Percentiles rank a stretch among this genome's conserved stretches.
Evolutionary conservation across 1,140 invertebrate species (phyloP).

Genomic region (Akabosia matsudoensis): DNA sequence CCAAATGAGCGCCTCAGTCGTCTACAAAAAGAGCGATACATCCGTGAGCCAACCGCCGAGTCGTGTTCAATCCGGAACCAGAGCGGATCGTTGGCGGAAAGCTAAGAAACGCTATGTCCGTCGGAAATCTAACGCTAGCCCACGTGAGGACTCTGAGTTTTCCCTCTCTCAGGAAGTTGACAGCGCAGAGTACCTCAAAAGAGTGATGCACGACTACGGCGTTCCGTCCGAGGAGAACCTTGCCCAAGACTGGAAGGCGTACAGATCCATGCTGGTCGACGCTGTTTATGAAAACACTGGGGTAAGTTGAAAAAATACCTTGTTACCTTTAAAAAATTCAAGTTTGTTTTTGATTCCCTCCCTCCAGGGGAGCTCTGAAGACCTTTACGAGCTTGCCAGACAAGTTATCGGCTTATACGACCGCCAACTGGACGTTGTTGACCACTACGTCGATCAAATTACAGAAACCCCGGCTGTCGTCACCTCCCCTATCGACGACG

Average conservation of each 20-base stretch:
- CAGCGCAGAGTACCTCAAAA: background rate
- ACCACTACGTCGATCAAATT: constrained; percentile 29
- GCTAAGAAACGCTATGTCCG: no score
- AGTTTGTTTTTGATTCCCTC: background rate
- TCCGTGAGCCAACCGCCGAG: no score
- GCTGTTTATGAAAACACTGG: constrained; percentile 19
- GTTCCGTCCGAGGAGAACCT: constrained; percentile 25
- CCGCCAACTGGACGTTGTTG: constrained; percentile 27
- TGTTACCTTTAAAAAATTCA: constrained; percentile 11
- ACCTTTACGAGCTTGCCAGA: constrained; percentile 27
- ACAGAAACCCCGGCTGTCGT: no score
- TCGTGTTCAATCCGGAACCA: no score
- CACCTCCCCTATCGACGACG: no score
- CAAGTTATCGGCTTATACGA: constrained; percentile 32
- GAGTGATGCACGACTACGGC: constrained; percentile 33
- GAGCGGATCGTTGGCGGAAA: no score
- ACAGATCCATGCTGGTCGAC: constrained; percentile 28
- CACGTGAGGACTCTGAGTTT: no score
- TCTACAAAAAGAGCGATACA: no score
- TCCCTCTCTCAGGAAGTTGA: no score
- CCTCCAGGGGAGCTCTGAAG: background rate
- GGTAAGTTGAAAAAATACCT: background rate
- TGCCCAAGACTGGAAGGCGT: constrained; percentile 25
- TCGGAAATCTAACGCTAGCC: no score
- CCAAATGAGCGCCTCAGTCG: no score